These are phyloP conservation scores for Laspeyria flexula DNA, from an alignment of 2,888 invertebrate species.

Conservation along the genomic window DNA sequence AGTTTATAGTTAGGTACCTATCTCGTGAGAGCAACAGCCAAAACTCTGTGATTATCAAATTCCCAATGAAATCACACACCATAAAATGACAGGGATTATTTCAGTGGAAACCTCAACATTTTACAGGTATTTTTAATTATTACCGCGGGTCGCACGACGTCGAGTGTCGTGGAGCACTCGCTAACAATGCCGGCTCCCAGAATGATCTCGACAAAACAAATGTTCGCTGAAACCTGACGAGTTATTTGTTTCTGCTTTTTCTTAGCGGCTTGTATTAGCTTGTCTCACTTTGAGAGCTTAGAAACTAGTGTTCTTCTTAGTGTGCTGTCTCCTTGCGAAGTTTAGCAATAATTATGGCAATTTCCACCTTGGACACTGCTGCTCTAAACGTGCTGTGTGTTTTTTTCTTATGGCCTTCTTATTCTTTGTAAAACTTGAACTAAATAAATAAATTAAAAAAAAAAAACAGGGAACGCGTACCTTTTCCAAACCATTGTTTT, in stretches of 20 bases:
- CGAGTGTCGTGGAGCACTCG: conserved; percentile 42
- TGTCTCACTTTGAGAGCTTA: not conserved
- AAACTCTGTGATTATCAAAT: no score
- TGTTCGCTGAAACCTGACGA: conserved; percentile 26
- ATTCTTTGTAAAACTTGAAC: no score
- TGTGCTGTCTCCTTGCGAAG: no score
- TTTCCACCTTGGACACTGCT: no score
- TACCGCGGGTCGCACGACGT: conserved; percentile 32
- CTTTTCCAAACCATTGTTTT: no score
- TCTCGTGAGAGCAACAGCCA: no score
- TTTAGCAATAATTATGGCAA: no score
- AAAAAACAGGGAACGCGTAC: no score
- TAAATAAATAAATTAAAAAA: no score
- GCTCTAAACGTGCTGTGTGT: no score
- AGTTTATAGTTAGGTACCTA: no score
- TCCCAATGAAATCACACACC: not conserved
- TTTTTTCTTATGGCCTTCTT: no score
- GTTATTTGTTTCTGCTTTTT: conserved; percentile 31
- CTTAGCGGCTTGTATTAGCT: conserved; percentile 27
- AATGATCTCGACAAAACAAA: conserved; percentile 47
- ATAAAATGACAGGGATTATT: conserved; percentile 14
- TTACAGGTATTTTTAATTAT: conserved; percentile 51
- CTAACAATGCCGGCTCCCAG: conserved; percentile 45
- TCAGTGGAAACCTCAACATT: conserved; percentile 30
- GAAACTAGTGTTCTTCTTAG: not conserved